These are phyloP conservation scores for Sphenopsis melanotis DNA, from an alignment of 2,797 vertebrate genomes.

Conservation along the genomic window DNA sequence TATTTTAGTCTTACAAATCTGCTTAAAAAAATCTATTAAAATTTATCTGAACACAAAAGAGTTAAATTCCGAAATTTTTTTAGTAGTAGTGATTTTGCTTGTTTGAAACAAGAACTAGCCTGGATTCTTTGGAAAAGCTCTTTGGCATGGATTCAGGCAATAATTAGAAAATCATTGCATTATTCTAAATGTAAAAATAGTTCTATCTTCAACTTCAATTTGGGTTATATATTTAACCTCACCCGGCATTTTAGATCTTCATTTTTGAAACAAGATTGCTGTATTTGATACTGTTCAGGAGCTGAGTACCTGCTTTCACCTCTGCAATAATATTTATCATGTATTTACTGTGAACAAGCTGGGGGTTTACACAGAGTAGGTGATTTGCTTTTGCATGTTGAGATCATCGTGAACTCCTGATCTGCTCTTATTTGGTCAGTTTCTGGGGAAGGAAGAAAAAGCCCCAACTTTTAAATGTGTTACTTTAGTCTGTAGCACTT, in stretches of 20 bases:
- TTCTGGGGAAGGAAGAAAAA: neutral
- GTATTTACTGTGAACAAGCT: neutral
- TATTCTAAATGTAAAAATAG: neutral
- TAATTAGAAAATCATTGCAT: neutral
- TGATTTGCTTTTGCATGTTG: neutral
- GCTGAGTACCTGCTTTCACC: neutral
- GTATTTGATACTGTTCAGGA: neutral
- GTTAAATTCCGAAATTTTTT: neutral
- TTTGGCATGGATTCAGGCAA: neutral
- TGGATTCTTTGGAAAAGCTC: neutral
- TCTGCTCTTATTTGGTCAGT: neutral
- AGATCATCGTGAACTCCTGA: neutral
- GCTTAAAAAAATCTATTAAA: neutral
- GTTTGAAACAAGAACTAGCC: neutral
- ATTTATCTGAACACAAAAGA: neutral
- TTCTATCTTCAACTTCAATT: neutral
- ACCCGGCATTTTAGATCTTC: neutral
- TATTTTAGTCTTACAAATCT: neutral
- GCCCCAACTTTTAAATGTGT: neutral
- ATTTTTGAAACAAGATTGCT: neutral
- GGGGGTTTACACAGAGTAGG: neutral
- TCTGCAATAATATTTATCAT: neutral
- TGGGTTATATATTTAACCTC: neutral
- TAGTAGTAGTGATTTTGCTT: neutral
- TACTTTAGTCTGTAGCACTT: neutral